phyloP scores from a whole-genome alignment of 2,113 vertebrate genomes.

The Trochalopteron elliotii region DNA sequence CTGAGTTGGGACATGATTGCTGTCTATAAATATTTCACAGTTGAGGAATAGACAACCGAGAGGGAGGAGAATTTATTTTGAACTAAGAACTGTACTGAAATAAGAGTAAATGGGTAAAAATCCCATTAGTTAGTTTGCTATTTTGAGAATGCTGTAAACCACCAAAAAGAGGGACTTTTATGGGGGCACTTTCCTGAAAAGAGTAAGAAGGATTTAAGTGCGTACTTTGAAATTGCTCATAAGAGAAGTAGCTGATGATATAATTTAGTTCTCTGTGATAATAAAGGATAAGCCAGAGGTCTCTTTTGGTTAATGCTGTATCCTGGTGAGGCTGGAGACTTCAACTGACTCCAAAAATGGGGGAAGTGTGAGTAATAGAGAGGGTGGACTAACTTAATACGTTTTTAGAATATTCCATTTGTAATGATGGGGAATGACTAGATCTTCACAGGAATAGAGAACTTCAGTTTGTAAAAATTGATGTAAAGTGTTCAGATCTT shows the following conservation, averaged over 20 bases:
- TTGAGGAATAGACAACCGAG: conserved; percentile 28
- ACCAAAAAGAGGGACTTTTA: not conserved
- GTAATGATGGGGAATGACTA: not conserved
- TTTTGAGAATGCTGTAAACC: not conserved
- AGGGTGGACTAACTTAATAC: not conserved
- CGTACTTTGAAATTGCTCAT: not conserved
- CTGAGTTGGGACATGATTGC: conserved; percentile 15
- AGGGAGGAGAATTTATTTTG: conserved; percentile 50
- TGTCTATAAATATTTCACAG: conserved; percentile 44
- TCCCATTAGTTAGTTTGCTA: not conserved
- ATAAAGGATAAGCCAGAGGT: not conserved
- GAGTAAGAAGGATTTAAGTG: not conserved
- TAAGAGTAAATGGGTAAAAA: conserved; percentile 17
- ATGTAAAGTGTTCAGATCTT: not conserved
- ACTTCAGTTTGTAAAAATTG: not conserved
- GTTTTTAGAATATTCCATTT: not conserved
- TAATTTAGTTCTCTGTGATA: not conserved
- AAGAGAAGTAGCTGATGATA: not conserved
- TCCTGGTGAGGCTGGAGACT: not conserved
- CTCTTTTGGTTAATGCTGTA: not conserved
- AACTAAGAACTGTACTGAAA: conserved; percentile 1
- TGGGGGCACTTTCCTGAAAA: not conserved
- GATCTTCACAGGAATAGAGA: not conserved
- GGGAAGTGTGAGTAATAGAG: not conserved
- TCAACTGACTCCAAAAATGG: not conserved